Conservation (phyloP, 2,888 invertebrate genomes). For the Torymus aiolomorphi region DNA sequence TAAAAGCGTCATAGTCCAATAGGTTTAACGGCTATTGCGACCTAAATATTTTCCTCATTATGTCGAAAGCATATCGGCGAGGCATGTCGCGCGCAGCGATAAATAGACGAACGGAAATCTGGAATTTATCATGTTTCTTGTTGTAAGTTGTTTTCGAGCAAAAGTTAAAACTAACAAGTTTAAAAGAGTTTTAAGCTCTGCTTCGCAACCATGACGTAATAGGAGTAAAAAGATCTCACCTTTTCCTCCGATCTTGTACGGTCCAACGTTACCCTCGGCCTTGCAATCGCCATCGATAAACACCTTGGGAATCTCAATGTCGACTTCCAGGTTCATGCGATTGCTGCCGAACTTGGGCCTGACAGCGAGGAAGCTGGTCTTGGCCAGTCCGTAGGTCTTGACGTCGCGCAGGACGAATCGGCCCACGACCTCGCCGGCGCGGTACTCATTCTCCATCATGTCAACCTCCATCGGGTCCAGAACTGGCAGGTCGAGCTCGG, state of each 20-base stretch:
- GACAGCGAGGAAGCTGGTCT: constrained; percentile 78
- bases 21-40: constrained; percentile 46
- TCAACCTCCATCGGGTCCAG: constrained; percentile 78
- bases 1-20: constrained; percentile 47
- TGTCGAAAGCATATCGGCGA: constrained; percentile 34
- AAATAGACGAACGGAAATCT: too few species aligned
- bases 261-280: constrained; percentile 80
- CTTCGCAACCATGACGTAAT: too few species aligned
- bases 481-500: constrained; percentile 77
- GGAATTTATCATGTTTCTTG: too few species aligned
- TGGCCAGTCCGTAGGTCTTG: constrained; percentile 78
- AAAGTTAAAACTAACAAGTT: too few species aligned
- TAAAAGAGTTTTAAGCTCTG: too few species aligned
- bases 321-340: constrained; percentile 79
- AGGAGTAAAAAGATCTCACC: constrained; percentile 73
- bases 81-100: too few species aligned
- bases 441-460: constrained; percentile 74
- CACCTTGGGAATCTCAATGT: constrained; percentile 78
- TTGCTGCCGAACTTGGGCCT: constrained; percentile 78
- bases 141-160: too few species aligned
- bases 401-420: constrained; percentile 78
- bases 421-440: constrained; percentile 73
- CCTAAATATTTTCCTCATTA: constrained; percentile 51
- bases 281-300: constrained; percentile 79
- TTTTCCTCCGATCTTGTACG: constrained; percentile 80